Evolutionary conservation across 2,797 vertebrate species (phyloP), one percentile per base, ranked within the genome.

Genomic region (Brachymystax lenok): DNA sequence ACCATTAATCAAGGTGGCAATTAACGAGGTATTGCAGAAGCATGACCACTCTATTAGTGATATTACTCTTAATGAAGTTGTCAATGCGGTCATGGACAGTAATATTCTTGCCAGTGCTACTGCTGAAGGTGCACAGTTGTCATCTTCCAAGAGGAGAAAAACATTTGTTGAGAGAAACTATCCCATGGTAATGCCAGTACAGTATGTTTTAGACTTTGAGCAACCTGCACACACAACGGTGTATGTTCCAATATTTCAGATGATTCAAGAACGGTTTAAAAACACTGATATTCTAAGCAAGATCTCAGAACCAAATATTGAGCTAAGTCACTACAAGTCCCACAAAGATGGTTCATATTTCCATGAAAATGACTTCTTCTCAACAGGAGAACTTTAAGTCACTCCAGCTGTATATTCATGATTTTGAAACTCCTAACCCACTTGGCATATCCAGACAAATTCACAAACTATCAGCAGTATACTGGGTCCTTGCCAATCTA

Each of bases 401-500:
- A 35, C 51, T 52, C 51, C 51, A 52, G 51, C 51, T 52, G 16
- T 52, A 52, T 52, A 52, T 52, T 52, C 14, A 52, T 52, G 51
- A 52, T 3, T 52, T 52, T 14, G 51, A 52, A 51, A 51, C 13
- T 51, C 14, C 50, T 51, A 51, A 51, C 50, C 50, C 7, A 12
- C 66, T 74, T 27, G 80, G 80, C 74, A 79, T 74, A 71, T 76
- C 66, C n/a, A 17, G 64, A 2, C 82, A 84, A 74, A n/a, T 84
- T 73, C 68, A 85, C 54, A 85, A 87, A 74, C 56, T 80, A 40
- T 84, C 33, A 30, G 46, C 76, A 1, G 71, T 79, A 4, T 83
- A 85, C n/a, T 87, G 77, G 80, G 72, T 84, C 14, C 79, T 81
- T 28, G 75, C 80, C 1, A 81, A 80, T 84, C 3, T 83, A 66